These are phyloP conservation scores for Isichthys henryi DNA, from an alignment of 2,113 vertebrate species.

Conservation along the genomic window DNA sequence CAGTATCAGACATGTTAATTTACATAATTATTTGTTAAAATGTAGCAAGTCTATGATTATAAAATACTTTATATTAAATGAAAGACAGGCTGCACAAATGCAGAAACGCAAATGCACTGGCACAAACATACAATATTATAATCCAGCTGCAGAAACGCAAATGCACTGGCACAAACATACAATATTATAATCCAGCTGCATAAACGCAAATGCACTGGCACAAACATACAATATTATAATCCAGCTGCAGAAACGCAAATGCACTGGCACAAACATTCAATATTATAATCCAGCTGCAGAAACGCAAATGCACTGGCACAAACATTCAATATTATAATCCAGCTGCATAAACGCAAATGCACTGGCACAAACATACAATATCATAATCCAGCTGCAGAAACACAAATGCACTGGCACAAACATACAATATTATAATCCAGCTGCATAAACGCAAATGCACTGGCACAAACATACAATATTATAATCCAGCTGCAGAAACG, in stretches of 20 bases:
- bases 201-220: background rate
- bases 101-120: background rate
- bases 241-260: background rate
- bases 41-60: background rate
- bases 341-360: too few species aligned
- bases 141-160: background rate
- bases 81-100: background rate
- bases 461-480: background rate
- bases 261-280: too few species aligned
- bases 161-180: background rate
- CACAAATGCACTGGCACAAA: too few species aligned
- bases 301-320: too few species aligned
- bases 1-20: background rate
- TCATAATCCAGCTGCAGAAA: too few species aligned
- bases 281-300: too few species aligned
- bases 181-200: background rate
- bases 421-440: too few species aligned
- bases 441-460: background rate
- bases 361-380: too few species aligned
- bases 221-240: background rate
- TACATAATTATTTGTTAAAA: background rate
- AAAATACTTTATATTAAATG: background rate
- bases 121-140: too few species aligned
- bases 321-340: too few species aligned
- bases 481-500: background rate